These are phyloP conservation scores for Eptatretus burgeri DNA, from an alignment of 2,113 vertebrate genomes.

Conservation along the genomic window DNA sequence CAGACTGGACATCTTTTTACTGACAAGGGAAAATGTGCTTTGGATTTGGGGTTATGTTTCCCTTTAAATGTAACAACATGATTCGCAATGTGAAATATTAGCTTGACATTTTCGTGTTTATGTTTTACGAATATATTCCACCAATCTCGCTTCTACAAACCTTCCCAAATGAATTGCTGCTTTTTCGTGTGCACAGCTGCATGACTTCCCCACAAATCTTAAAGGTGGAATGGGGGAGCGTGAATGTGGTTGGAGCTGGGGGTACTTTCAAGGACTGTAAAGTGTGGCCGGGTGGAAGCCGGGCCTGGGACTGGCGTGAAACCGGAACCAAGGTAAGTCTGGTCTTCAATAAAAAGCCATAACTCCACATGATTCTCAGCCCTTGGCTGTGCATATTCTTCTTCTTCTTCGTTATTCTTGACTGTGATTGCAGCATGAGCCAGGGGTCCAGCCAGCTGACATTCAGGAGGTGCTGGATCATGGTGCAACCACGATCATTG, in stretches of 20 bases:
- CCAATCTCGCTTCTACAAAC: too few relatives aligned
- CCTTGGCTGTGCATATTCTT: neutral
- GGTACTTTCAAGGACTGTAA: slow-evolving; percentile 66
- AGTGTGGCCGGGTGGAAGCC: slow-evolving; percentile 78
- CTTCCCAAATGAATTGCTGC: too few relatives aligned
- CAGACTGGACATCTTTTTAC: too few relatives aligned
- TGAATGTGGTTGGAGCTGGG: neutral
- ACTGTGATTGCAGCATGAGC: slow-evolving; percentile 29
- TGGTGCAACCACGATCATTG: slow-evolving; percentile 37
- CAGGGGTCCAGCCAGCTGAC: slow-evolving; percentile 69
- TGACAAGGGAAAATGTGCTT: too few relatives aligned
- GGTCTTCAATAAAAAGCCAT: neutral
- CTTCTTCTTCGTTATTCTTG: neutral
- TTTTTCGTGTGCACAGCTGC: neutral
- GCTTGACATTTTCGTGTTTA: too few relatives aligned
- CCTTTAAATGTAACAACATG: too few relatives aligned
- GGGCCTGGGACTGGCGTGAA: slow-evolving; percentile 79
- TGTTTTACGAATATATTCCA: too few relatives aligned
- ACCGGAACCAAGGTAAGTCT: slow-evolving; percentile 56
- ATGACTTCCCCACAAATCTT: neutral
- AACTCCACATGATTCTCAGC: neutral
- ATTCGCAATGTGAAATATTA: too few relatives aligned
- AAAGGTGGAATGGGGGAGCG: neutral
- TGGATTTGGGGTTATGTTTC: too few relatives aligned
- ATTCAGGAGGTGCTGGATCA: slow-evolving; percentile 53